Base-by-base conservation (phyloP, 1,140 invertebrate genomes). In the Drosophila pruinosa region DNA sequence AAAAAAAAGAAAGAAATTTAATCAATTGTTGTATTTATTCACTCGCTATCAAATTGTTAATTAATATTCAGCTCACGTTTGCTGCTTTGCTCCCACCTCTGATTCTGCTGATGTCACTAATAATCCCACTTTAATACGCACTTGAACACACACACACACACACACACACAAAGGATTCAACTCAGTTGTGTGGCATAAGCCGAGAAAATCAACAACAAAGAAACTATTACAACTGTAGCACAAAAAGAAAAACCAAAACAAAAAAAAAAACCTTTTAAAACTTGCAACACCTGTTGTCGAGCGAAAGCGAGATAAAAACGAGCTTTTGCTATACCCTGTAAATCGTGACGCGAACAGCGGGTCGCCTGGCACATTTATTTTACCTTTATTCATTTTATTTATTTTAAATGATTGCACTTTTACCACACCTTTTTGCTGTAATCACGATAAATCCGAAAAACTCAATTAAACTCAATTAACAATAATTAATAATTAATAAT, bases 261-360 rank as follows among this genome's bases (percentile, higher is more conserved):
- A 26, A 15, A 41, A n/a, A 28, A 43, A 26, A 43, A 26, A 26
- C 21, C 7, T 19, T 34, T 50, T 4, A 24, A 7, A 47, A 26
- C 10, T 26, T 15, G 0, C 21, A 56, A 28, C 56, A 58, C 56
- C 39, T 58, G 56, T 58, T 58, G 39, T 19, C 14, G 17, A 24
- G 17, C 5, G 7, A 7, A 5, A 52, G 3, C 28, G 7, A 12
- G 28, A 36, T 4, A 48, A 2, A 21, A n/a, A 22, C 1, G 10
- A 24, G 38, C 41, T n/a, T 43, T 22, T 43, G 4, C 3, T 10
- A 43, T 43, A 21, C 41, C 19, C 41, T 21, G 41, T 19, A 43
- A 22, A 15, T 12, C 14, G 3, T 17, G 36, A 0, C n/a, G n/a
- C 28, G 2, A 31, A 31, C 26, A 28, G 2, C 8, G 28, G 28